phyloP scores from a whole-genome alignment of 2,888 invertebrate genomes.

The Alsophila aescularia region DNA sequence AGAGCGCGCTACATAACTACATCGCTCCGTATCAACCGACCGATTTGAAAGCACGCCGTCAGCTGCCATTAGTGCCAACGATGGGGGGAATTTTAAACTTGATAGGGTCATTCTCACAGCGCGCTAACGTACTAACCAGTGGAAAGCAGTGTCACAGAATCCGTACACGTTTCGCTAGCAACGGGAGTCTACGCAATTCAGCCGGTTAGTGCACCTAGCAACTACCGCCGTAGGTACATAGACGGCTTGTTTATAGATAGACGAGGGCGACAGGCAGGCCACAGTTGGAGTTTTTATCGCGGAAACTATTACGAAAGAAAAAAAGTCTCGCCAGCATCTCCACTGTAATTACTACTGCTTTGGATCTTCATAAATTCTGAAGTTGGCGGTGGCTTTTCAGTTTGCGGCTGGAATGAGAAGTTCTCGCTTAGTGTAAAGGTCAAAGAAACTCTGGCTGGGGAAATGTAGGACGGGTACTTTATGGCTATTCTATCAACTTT shows the following conservation, averaged over 20 bases:
- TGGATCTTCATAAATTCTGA: conserved; percentile 11
- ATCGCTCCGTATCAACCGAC: conserved; percentile 47
- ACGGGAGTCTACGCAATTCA: conserved; percentile 36
- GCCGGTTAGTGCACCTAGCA: conserved; percentile 50
- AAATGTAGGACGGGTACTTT: background rate
- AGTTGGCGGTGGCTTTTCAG: conserved; percentile 3
- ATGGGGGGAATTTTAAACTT: conserved; percentile 13
- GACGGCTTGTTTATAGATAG: conserved; percentile 15
- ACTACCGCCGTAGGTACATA: conserved; percentile 41
- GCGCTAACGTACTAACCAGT: conserved; percentile 3
- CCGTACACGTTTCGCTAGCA: conserved; percentile 15
- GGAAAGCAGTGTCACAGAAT: conserved; percentile 13
- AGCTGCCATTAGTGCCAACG: background rate
- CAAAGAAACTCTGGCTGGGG: conserved; percentile 4
- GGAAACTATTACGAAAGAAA: conserved; percentile 4
- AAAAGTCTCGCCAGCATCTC: conserved; percentile 5
- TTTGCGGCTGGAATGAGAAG: conserved; percentile 2
- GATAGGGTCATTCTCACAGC: conserved; percentile 3
- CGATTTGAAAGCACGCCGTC: conserved; percentile 36
- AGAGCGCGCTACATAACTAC: conserved; percentile 22
- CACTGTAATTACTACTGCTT: conserved; percentile 9
- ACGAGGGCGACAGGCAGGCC: conserved; percentile 13
- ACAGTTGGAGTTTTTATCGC: conserved; percentile 11
- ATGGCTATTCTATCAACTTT: background rate
- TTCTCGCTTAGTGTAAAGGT: conserved; percentile 9